Evolutionary conservation across 1,140 invertebrate species (phyloP).

Genomic region (Leptopilina boulardi): DNA sequence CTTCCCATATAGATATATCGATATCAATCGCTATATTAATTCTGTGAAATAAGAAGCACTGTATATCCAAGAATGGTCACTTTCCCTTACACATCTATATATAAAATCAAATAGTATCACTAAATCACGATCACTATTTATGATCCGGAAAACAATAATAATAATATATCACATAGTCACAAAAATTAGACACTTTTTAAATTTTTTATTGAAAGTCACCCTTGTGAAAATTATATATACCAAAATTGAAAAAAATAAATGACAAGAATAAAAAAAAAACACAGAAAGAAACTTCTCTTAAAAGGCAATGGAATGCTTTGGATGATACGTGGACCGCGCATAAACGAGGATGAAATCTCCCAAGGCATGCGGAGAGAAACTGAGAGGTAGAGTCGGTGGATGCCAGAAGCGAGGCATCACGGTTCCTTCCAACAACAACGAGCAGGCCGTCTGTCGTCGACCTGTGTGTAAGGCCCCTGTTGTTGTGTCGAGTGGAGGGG

Average conservation of each 20-base stretch:
- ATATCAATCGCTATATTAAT: background rate
- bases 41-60: background rate
- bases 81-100: no score
- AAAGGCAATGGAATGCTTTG: background rate
- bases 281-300: background rate
- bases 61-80: slow-evolving; percentile 3
- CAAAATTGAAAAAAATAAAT: background rate
- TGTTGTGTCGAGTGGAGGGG: slow-evolving; percentile 47
- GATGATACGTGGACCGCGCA: background rate
- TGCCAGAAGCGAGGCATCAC: slow-evolving; percentile 35
- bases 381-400: slow-evolving; percentile 47
- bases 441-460: slow-evolving; percentile 35
- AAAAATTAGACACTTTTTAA: no score
- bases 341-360: slow-evolving; percentile 23
- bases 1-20: background rate
- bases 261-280: background rate
- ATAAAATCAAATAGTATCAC: slow-evolving; percentile 1
- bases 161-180: no score
- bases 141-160: no score
- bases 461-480: slow-evolving; percentile 45
- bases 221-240: background rate
- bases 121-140: background rate
- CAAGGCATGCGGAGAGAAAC: slow-evolving; percentile 32
- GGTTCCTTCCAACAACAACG: background rate
- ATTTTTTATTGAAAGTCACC: no score